Conservation (phyloP, 2,888 invertebrate species). For the Dendrolimus pini region DNA sequence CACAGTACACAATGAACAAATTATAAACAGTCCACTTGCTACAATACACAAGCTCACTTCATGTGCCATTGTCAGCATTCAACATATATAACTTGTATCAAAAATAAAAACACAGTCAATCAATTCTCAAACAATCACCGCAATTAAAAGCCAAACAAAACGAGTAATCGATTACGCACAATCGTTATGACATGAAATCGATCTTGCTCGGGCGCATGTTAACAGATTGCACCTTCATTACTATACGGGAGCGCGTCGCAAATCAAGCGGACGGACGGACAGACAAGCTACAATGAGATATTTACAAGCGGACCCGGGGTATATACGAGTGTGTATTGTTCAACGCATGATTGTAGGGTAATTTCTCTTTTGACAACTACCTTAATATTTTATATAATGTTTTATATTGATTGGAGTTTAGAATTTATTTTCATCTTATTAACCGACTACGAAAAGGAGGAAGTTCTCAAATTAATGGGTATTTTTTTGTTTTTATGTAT, state of each 20-base stretch:
- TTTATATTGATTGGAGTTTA: too few relatives aligned
- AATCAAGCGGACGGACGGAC: constrained; percentile 47
- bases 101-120: background rate
- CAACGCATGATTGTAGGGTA: constrained; percentile 29
- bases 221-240: constrained; percentile 56
- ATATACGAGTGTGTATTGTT: constrained; percentile 37
- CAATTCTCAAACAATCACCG: background rate
- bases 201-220: constrained; percentile 39
- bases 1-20: constrained; percentile 61
- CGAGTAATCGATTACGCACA: background rate
- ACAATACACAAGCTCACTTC: constrained; percentile 67
- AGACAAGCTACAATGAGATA: constrained; percentile 58
- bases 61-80: constrained; percentile 68
- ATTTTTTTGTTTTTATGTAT: too few relatives aligned
- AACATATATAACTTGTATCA: too few relatives aligned
- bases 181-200: background rate
- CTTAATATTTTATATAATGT: constrained; percentile 18
- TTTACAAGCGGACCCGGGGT: constrained; percentile 43
- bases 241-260: constrained; percentile 58
- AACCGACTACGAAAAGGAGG: too few relatives aligned
- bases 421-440: constrained; percentile 3
- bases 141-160: background rate
- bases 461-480: too few relatives aligned
- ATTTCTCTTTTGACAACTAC: constrained; percentile 39
- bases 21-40: constrained; percentile 75